Conservation (phyloP, 2,113 vertebrate species). For the Propithecus coquereli region DNA sequence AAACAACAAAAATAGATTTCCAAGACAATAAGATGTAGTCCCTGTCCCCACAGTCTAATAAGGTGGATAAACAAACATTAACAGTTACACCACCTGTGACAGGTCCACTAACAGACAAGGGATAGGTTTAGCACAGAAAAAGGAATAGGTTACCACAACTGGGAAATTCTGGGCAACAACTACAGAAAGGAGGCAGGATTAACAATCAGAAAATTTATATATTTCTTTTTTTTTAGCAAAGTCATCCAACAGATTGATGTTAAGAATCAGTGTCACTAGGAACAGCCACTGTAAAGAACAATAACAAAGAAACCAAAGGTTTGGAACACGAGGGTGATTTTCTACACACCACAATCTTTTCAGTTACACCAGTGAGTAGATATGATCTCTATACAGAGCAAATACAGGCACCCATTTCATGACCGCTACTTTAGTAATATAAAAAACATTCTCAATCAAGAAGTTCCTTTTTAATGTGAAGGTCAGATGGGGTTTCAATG, state of each 20-base stretch:
- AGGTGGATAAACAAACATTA: background rate
- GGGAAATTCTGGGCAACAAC: conserved; percentile 22
- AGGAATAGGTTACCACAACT: background rate
- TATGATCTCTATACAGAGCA: background rate
- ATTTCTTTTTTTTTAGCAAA: background rate
- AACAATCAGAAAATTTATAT: background rate
- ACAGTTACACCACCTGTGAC: background rate
- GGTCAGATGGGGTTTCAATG: background rate
- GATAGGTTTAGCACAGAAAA: conserved; percentile 9
- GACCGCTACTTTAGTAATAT: background rate
- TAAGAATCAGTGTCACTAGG: background rate
- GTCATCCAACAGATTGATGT: background rate
- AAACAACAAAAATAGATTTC: conserved; percentile 47
- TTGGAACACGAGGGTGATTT: background rate
- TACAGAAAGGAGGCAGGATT: background rate
- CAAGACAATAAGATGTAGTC: background rate
- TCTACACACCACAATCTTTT: conserved; percentile 4
- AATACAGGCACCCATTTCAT: background rate
- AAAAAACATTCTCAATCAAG: background rate
- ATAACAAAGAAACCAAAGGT: conserved; percentile 13
- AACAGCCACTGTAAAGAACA: background rate
- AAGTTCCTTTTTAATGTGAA: conserved; percentile 13
- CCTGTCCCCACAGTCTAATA: background rate
- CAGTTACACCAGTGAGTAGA: background rate
- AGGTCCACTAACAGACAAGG: conserved; percentile 11